Conservation (phyloP, 2,113 vertebrate genomes). For the Tragelaphus scriptus region DNA sequence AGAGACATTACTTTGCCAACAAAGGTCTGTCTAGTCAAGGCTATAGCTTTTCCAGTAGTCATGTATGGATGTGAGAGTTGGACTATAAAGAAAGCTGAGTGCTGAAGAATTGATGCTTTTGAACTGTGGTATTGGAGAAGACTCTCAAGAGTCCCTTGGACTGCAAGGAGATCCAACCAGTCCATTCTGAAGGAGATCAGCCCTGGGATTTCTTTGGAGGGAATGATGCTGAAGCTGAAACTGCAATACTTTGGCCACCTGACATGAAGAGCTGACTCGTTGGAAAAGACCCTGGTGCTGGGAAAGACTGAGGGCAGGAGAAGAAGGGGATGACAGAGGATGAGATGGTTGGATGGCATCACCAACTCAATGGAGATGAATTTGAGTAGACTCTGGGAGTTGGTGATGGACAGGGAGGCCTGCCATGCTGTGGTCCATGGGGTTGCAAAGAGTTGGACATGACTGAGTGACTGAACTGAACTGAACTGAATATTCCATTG, state of each 20-base stretch:
- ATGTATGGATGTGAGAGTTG: background rate
- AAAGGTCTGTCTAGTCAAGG: background rate
- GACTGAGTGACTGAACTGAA: background rate
- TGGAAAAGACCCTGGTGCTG: background rate
- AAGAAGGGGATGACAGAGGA: background rate
- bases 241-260: background rate
- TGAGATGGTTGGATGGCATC: background rate
- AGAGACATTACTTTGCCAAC: background rate
- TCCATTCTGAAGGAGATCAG: background rate
- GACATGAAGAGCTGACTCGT: background rate
- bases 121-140: background rate
- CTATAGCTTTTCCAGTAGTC: background rate
- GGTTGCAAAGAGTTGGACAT: rapidly evolving
- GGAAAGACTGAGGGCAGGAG: background rate
- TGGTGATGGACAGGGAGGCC: background rate
- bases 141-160: background rate
- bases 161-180: background rate
- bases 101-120: background rate
- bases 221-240: background rate
- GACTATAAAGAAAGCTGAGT: background rate
- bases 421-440: background rate
- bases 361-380: background rate
- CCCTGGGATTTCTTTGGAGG: background rate
- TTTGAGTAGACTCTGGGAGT: background rate
- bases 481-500: background rate